phyloP scores from a whole-genome alignment of 2,888 invertebrate genomes.

The Sphaerophoria taeniata region DNA sequence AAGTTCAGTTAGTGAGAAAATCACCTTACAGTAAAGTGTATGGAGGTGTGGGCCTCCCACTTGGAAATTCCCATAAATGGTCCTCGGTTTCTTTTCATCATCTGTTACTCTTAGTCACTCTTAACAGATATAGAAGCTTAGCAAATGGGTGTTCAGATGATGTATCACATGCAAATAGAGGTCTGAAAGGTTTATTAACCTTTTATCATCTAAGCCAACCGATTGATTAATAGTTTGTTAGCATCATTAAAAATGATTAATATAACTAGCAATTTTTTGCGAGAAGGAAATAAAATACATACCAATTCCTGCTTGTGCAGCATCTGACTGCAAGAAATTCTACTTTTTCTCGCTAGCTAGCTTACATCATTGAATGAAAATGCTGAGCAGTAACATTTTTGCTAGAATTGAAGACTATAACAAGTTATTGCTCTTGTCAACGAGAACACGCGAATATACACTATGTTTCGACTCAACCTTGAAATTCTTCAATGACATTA shows the following conservation, averaged over 20 bases:
- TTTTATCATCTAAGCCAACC: slow-evolving; percentile 35
- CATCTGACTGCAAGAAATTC: slow-evolving; percentile 15
- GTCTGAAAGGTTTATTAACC: slow-evolving; percentile 59
- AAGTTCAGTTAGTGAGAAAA: slow-evolving; percentile 33
- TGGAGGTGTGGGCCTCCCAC: slow-evolving; percentile 42
- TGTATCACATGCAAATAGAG: slow-evolving; percentile 40
- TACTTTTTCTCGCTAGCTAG: slow-evolving; percentile 54
- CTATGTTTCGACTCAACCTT: slow-evolving; percentile 19
- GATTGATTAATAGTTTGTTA: slow-evolving; percentile 30
- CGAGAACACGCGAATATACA: not conserved
- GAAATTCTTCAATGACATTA: slow-evolving; percentile 34
- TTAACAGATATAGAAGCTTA: slow-evolving; percentile 10
- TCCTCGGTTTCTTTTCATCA: slow-evolving; percentile 6
- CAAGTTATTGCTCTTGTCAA: slow-evolving; percentile 49
- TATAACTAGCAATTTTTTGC: slow-evolving; percentile 9
- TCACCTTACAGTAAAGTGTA: slow-evolving; percentile 26
- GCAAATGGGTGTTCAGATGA: slow-evolving; percentile 27
- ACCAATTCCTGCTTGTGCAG: too few relatives aligned
- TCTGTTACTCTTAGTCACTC: slow-evolving; percentile 41
- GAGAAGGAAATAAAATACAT: slow-evolving; percentile 8
- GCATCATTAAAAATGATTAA: slow-evolving; percentile 59
- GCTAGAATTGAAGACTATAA: slow-evolving; percentile 11
- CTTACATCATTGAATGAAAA: slow-evolving; percentile 60
- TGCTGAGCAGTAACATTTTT: slow-evolving; percentile 42
- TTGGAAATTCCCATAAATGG: slow-evolving; percentile 3